A percentile compares a stretch with the other conserved stretches of the same genome.
phyloP scores from a whole-genome alignment of 2,888 invertebrate genomes.

The Himalopsyche japonica region DNA sequence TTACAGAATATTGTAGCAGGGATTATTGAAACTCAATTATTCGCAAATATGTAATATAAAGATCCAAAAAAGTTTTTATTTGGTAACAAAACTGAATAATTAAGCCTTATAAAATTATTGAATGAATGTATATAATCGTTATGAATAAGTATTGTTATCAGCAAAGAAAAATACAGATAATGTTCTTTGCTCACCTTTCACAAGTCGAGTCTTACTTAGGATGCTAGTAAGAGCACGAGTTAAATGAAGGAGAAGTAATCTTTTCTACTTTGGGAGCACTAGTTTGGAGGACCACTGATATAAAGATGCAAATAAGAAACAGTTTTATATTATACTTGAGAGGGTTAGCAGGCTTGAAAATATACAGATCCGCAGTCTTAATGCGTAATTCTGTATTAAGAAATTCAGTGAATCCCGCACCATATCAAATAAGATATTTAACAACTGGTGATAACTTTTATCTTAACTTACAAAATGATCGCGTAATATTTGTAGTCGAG shows the following conservation, averaged over 20 bases:
- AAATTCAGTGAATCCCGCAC: neutral
- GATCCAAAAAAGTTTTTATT: too few species aligned
- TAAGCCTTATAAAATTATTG: too few species aligned
- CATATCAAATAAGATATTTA: neutral
- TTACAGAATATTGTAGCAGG: too few species aligned
- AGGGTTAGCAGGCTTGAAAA: neutral
- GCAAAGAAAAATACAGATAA: too few species aligned
- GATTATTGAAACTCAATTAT: too few species aligned
- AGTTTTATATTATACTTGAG: neutral
- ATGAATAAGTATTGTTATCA: too few species aligned
- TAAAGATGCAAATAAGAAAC: constrained; percentile 36
- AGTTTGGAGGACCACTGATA: constrained; percentile 6
- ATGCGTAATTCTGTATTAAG: neutral
- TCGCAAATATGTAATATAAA: too few species aligned
- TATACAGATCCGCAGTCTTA: neutral
- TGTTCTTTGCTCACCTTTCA: neutral
- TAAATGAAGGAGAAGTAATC: constrained; percentile 37
- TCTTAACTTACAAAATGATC: too few species aligned
- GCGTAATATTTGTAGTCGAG: too few species aligned
- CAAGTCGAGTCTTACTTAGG: neutral
- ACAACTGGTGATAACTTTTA: too few species aligned
- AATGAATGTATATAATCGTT: too few species aligned
- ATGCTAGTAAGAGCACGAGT: constrained; percentile 22
- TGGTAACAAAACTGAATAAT: too few species aligned
- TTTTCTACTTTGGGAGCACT: neutral